A percentile compares a stretch with the other conserved stretches of the same genome.
phyloP scores from a whole-genome alignment of 1,140 invertebrate genomes.

The Acyrthosiphon pisum region DNA sequence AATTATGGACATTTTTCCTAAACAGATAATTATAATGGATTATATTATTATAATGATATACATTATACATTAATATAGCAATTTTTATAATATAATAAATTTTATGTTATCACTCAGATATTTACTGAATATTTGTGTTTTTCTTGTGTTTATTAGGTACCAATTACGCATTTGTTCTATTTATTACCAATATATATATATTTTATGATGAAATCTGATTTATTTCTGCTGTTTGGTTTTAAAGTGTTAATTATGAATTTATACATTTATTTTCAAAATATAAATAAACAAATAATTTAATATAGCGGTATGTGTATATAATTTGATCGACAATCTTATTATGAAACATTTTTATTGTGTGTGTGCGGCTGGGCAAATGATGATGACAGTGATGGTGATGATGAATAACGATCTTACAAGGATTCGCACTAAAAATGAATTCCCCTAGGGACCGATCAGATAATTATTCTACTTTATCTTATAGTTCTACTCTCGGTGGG shows the following conservation, averaged over 20 bases:
- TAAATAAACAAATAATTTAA: not conserved
- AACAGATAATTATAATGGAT: too few species aligned
- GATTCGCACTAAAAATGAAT: conserved; percentile 42
- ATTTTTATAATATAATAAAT: too few species aligned
- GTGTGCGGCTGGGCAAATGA: not conserved
- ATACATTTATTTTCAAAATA: not conserved
- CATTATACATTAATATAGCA: too few species aligned
- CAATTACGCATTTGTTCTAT: not conserved
- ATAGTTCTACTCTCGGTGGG: not conserved
- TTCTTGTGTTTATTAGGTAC: not conserved
- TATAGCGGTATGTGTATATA: not conserved
- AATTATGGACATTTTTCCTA: too few species aligned
- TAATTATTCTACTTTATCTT: conserved; percentile 48
- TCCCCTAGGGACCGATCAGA: conserved; percentile 16
- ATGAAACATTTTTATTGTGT: not conserved
- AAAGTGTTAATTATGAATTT: not conserved
- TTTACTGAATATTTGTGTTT: not conserved
- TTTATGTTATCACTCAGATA: not conserved
- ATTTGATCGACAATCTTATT: not conserved
- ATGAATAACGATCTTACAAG: conserved; percentile 41
- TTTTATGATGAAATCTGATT: not conserved
- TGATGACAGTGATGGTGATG: conserved; percentile 17
- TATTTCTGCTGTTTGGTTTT: not conserved
- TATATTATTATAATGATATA: too few species aligned
- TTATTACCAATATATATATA: not conserved